Evolutionary conservation across 1,140 invertebrate genomes (phyloP).

Genomic region (Atopsyche davidsoni): DNA sequence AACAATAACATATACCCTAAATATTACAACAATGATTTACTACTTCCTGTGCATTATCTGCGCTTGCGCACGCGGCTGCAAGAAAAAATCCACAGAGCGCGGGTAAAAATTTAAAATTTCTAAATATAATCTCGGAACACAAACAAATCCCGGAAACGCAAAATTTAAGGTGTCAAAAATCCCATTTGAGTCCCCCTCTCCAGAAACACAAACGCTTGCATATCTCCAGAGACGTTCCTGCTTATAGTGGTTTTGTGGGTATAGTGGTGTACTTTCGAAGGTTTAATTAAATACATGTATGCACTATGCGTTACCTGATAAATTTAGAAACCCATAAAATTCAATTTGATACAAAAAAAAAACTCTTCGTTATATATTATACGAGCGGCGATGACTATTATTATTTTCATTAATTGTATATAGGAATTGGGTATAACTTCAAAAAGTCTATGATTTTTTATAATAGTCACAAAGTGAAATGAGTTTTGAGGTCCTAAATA

Average conservation of each 20-base stretch:
- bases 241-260: not conserved
- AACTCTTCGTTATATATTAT: too few relatives aligned
- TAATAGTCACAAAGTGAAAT: too few relatives aligned
- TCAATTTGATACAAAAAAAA: too few relatives aligned
- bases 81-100: conserved; percentile 5
- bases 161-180: conserved; percentile 44
- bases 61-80: conserved; percentile 11
- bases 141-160: conserved; percentile 40
- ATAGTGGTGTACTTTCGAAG: too few relatives aligned
- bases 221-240: not conserved
- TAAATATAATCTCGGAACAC: conserved; percentile 26
- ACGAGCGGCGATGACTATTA: too few relatives aligned
- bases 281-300: too few relatives aligned
- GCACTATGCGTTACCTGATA: too few relatives aligned
- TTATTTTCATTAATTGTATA: too few relatives aligned
- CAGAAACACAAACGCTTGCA: not conserved
- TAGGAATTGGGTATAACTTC: too few relatives aligned
- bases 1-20: conserved; percentile 27
- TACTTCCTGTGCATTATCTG: conserved; percentile 23
- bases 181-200: conserved; percentile 33
- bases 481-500: too few relatives aligned
- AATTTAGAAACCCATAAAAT: too few relatives aligned
- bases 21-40: conserved; percentile 30
- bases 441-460: too few relatives aligned
- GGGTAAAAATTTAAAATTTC: conserved; percentile 22